Evolutionary conservation across 2,888 invertebrate species (phyloP), one percentile per base, ranked within the genome.

Genomic region (Neoscelio sp.): DNA sequence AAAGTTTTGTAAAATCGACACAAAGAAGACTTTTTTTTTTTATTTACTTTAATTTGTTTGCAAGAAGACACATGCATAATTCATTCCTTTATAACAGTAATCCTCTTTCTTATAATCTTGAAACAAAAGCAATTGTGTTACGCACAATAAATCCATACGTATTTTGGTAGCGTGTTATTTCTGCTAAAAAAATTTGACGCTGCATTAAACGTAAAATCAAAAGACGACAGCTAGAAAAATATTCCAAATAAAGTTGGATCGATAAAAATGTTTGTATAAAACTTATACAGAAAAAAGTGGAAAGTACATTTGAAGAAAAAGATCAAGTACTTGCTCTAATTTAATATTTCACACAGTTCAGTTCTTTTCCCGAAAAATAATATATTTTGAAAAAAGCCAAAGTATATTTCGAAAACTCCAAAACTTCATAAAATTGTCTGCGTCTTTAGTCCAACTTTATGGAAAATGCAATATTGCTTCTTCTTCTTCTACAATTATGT

Each of bases 31-130:
- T 35, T 15, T 40, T 40, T 40, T 17, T 1, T 40, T 17, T 40
- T 40, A 40, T 40, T 40, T 40, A n/a, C n/a, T n/a, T n/a, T n/a
- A n/a, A n/a, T n/a, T n/a, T 40, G 17, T 40, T 40, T 4, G 40
- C 17, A 15, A 35, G 12, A 10, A 12, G 35, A n/a, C 35, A 12
- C 6, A 40, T 40, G 40, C 15, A 40, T 40, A 40, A 40, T 40
- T 15, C 40, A 40, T 40, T 2, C 3, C 2, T 8, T 17, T n/a
- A 40, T 40, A 40, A 40, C 40, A 8, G 12, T 35, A 3, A 35
- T 35, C 12, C 17, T 8, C 17, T 40, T 17, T 40, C 17, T 4
- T 35, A 35, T 35, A 35, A 35, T 40, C 17, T 17, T 8, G 17
- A 2, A 40, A 40, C 40, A 17, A 8, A 40, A 40, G 7, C 8